Percentiles rank a stretch among this genome's conserved stretches.
These are phyloP conservation scores for Tyto alba DNA, from an alignment of 2,113 vertebrate genomes.

Conservation along the genomic window DNA sequence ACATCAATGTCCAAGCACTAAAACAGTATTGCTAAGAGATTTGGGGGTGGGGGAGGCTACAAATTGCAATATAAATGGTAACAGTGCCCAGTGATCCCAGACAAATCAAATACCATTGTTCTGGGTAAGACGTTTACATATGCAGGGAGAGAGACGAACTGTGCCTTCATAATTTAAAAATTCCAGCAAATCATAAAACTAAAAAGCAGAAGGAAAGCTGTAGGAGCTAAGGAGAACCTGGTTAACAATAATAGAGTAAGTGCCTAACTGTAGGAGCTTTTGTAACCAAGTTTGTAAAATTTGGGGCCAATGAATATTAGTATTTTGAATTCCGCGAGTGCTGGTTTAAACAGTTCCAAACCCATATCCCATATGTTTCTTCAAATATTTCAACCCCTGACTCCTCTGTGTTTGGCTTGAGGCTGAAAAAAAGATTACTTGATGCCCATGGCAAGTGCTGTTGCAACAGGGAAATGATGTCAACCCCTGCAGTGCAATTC, in stretches of 20 bases:
- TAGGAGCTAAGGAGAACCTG: background rate
- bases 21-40: background rate
- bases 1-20: background rate
- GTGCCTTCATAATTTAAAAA: background rate
- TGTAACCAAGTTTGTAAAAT: background rate
- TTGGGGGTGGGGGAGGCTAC: background rate
- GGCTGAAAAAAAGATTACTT: background rate
- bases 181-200: background rate
- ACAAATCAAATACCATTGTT: background rate
- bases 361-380: background rate
- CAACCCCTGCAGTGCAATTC: slow-evolving; percentile 5
- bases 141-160: background rate
- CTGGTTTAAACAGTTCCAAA: background rate
- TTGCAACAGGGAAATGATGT: background rate
- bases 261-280: background rate
- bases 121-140: background rate
- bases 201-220: background rate
- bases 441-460: background rate
- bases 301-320: background rate
- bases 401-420: background rate
- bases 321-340: background rate
- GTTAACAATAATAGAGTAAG: background rate
- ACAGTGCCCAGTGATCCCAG: background rate
- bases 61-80: background rate
- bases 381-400: background rate